Evolutionary conservation across 2,888 invertebrate species (phyloP).

Genomic region (Dolomedes plantarius): DNA sequence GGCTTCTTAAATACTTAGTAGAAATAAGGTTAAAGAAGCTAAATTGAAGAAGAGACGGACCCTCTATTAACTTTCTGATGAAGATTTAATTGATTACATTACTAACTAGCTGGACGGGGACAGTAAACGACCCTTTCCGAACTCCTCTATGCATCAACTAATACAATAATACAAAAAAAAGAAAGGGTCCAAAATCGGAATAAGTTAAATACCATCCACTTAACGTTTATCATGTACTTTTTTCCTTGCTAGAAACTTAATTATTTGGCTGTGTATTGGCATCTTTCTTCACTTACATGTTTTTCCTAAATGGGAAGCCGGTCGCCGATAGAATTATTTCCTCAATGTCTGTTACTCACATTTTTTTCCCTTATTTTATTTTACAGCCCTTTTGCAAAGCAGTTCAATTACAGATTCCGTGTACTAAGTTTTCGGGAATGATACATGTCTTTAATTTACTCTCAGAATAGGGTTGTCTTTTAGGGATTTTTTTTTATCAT

Average conservation of each 20-base stretch:
- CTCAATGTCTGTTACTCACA: conserved; percentile 12
- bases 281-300: conserved; percentile 38
- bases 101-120: background rate
- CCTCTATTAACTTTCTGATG: background rate
- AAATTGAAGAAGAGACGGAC: background rate
- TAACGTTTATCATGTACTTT: conserved; percentile 42
- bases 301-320: conserved; percentile 38
- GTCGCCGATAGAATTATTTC: conserved; percentile 3
- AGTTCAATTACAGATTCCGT: conserved; percentile 54
- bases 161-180: background rate
- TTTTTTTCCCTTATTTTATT: conserved; percentile 34
- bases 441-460: conserved; percentile 70
- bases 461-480: conserved; percentile 49
- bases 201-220: conserved; percentile 53
- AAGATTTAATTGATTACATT: background rate
- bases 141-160: background rate
- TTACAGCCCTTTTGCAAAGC: conserved; percentile 57
- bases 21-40: background rate
- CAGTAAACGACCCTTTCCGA: background rate
- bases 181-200: conserved; percentile 18
- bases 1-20: background rate
- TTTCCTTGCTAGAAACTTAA: conserved; percentile 46
- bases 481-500: conserved; percentile 13
- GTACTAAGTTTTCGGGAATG: conserved; percentile 43
- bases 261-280: conserved; percentile 57